Evolutionary conservation across 2,888 invertebrate species (phyloP).

Genomic region (Diploptera punctata): DNA sequence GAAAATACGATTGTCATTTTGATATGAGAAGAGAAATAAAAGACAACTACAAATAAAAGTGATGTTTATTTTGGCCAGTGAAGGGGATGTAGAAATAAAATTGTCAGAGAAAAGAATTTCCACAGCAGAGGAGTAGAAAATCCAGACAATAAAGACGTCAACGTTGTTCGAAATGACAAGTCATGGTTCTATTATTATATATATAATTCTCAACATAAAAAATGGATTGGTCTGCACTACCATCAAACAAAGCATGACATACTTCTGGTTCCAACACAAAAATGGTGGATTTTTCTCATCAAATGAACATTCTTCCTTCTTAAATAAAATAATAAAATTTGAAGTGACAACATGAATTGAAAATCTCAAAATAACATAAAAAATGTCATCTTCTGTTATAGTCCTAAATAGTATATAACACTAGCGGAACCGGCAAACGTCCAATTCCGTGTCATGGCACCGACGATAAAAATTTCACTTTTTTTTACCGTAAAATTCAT

Average conservation of each 20-base stretch:
- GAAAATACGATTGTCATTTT: not conserved
- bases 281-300: no score
- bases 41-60: not conserved
- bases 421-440: no score
- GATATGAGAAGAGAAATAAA: not conserved
- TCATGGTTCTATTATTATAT: not conserved
- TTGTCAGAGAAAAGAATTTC: constrained; percentile 1
- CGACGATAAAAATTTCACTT: no score
- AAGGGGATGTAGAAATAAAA: constrained; percentile 7
- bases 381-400: no score
- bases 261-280: no score
- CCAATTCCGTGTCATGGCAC: no score
- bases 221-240: not conserved
- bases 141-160: constrained; percentile 12
- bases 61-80: constrained; percentile 10
- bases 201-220: not conserved
- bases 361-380: no score
- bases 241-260: not conserved
- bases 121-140: not conserved
- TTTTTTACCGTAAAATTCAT: no score
- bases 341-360: no score
- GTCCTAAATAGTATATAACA: no score
- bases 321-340: no score
- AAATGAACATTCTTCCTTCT: no score
- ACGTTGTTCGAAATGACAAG: not conserved